Evolutionary conservation across 2,113 vertebrate genomes (phyloP).

Genomic region (Megalops atlanticus): DNA sequence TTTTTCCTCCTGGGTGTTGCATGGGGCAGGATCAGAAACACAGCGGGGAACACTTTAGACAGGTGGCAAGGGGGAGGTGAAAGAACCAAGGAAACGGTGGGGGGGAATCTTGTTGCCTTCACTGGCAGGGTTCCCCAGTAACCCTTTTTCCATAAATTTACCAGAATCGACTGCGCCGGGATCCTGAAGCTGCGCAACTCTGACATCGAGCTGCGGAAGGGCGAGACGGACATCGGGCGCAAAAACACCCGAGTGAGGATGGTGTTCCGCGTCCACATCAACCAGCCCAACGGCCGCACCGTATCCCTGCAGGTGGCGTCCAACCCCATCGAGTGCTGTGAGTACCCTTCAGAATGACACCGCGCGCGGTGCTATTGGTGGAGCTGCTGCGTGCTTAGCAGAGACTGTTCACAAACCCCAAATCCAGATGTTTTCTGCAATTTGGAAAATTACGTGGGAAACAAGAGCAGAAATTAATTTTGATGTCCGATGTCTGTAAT

Average conservation of each 20-base stretch:
- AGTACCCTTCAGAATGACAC: slow-evolving; percentile 60
- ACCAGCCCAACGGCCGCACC: slow-evolving; percentile 83
- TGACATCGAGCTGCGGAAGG: slow-evolving; percentile 92
- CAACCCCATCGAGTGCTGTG: slow-evolving; percentile 95
- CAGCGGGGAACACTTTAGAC: no score
- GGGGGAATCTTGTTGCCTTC: no score
- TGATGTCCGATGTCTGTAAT: neutral
- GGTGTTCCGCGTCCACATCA: slow-evolving; percentile 91
- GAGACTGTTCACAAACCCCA: neutral
- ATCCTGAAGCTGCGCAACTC: slow-evolving; percentile 94
- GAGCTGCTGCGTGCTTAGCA: neutral
- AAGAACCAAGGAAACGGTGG: no score
- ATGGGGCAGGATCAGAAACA: no score
- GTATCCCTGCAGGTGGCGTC: slow-evolving; percentile 87
- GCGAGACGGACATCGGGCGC: slow-evolving; percentile 91
- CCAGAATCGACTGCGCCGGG: slow-evolving; percentile 91
- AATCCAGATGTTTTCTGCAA: slow-evolving; percentile 10
- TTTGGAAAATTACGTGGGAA: neutral
- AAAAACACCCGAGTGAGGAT: slow-evolving; percentile 91
- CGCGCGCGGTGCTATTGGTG: neutral
- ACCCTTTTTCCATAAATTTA: neutral
- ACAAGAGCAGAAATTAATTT: neutral
- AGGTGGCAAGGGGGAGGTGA: no score
- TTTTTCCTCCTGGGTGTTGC: no score
- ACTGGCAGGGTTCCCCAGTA: neutral